A percentile compares a stretch with the other conserved stretches of the same genome.
Evolutionary conservation across 2,888 invertebrate genomes (phyloP).

Genomic region (Poecilus cupreus): DNA sequence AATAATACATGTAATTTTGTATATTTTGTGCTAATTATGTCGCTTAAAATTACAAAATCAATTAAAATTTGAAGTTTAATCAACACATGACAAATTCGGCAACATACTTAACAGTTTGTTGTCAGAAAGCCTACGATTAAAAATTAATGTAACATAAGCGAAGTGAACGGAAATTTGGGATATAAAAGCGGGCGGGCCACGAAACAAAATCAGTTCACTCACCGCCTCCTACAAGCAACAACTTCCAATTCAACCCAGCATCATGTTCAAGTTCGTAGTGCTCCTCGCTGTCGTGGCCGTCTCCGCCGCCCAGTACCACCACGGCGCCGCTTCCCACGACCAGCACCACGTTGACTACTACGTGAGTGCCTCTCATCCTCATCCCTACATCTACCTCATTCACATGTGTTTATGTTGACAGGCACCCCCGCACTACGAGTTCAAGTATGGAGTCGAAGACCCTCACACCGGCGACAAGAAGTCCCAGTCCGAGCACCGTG

Average conservation of each 20-base stretch:
- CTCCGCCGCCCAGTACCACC: neutral
- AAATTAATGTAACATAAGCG: neutral
- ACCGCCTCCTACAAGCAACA: neutral
- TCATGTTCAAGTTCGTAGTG: neutral
- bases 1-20: too few relatives aligned
- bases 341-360: constrained; percentile 38
- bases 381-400: neutral
- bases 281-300: neutral
- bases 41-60: too few relatives aligned
- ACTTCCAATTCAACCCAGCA: too few relatives aligned
- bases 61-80: too few relatives aligned
- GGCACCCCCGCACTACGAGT: constrained; percentile 44
- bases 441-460: constrained; percentile 33
- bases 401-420: neutral
- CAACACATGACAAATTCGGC: too few relatives aligned
- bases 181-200: neutral
- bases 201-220: neutral
- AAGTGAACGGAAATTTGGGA: constrained; percentile 25
- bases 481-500: constrained; percentile 28
- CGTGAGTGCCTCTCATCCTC: neutral
- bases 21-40: too few relatives aligned
- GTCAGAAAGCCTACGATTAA: neutral
- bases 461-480: constrained; percentile 40
- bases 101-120: too few relatives aligned
- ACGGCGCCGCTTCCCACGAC: neutral